Conservation (phyloP, 2,888 invertebrate genomes). For the Smittia sp. region DNA sequence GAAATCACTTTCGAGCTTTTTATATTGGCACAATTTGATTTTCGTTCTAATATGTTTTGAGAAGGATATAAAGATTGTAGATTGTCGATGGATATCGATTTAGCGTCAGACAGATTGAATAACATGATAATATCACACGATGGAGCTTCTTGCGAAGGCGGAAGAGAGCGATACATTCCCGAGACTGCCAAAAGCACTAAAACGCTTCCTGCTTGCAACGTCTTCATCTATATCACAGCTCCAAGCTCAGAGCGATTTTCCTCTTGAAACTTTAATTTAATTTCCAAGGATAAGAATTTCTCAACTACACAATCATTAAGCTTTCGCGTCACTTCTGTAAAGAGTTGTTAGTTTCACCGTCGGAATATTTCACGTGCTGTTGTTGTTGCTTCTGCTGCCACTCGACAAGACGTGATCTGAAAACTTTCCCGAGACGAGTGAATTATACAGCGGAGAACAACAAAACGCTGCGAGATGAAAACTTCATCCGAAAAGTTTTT, state of each 20-base stretch:
- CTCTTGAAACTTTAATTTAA: no score
- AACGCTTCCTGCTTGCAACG: neutral
- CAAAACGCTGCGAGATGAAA: neutral
- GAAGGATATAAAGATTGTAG: neutral
- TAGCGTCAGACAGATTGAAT: slow-evolving; percentile 12
- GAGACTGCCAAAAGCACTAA: slow-evolving; percentile 1
- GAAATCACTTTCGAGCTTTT: slow-evolving; percentile 38
- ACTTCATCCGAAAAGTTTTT: neutral
- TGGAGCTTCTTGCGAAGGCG: neutral
- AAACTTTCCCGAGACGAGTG: neutral
- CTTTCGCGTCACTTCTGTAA: neutral
- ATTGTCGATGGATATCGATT: neutral
- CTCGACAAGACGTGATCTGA: slow-evolving; percentile 14
- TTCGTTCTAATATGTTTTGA: neutral
- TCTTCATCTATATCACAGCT: neutral
- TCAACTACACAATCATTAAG: no score
- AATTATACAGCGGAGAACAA: neutral
- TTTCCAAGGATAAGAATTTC: no score
- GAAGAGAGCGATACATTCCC: neutral
- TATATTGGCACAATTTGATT: neutral
- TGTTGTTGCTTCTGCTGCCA: neutral
- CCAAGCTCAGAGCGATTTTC: no score
- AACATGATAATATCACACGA: slow-evolving; percentile 12
- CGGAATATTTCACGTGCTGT: neutral
- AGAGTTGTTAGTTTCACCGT: slow-evolving; percentile 3